Evolutionary conservation across 2,888 invertebrate genomes (phyloP).

Genomic region (Xestobium rufovillosum): DNA sequence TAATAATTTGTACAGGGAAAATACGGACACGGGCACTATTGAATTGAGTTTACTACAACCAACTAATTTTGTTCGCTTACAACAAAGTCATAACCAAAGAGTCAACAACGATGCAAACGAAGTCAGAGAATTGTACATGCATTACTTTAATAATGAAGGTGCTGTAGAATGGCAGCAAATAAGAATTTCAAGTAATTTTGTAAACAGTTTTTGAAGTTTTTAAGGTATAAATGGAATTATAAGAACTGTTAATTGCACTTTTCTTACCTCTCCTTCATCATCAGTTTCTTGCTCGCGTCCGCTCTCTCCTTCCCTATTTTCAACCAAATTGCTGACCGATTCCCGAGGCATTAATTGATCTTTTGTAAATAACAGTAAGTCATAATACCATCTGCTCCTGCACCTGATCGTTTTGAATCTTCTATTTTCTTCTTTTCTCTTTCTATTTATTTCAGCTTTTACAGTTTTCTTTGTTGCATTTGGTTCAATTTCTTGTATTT

Average conservation of each 20-base stretch:
- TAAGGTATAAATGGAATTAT: not conserved
- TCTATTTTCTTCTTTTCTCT: constrained; percentile 7
- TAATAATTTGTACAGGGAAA: constrained; percentile 14
- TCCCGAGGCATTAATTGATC: constrained; percentile 5
- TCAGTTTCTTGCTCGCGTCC: constrained; percentile 3
- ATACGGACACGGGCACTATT: constrained; percentile 13
- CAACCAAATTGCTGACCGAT: constrained; percentile 6
- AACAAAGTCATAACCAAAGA: constrained; percentile 14
- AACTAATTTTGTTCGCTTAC: constrained; percentile 10
- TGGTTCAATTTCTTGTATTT: constrained; percentile 3
- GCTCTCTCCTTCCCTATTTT: not conserved
- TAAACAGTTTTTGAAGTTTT: constrained; percentile 9
- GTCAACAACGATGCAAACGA: constrained; percentile 10
- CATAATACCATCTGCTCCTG: constrained; percentile 8
- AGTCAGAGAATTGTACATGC: constrained; percentile 4
- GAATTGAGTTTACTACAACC: constrained; percentile 9
- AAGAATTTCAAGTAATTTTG: constrained; percentile 9
- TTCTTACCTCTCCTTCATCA: constrained; percentile 6
- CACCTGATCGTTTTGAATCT: constrained; percentile 7
- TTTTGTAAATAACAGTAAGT: constrained; percentile 9
- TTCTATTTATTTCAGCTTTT: constrained; percentile 1
- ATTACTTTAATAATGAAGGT: constrained; percentile 13
- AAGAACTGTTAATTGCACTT: not conserved
- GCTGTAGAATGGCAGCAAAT: constrained; percentile 13
- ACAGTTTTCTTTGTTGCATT: constrained; percentile 4